A percentile compares a stretch with the other conserved stretches of the same genome.
These are phyloP conservation scores for Beris chalybata DNA, from an alignment of 2,888 invertebrate genomes.

Conservation along the genomic window DNA sequence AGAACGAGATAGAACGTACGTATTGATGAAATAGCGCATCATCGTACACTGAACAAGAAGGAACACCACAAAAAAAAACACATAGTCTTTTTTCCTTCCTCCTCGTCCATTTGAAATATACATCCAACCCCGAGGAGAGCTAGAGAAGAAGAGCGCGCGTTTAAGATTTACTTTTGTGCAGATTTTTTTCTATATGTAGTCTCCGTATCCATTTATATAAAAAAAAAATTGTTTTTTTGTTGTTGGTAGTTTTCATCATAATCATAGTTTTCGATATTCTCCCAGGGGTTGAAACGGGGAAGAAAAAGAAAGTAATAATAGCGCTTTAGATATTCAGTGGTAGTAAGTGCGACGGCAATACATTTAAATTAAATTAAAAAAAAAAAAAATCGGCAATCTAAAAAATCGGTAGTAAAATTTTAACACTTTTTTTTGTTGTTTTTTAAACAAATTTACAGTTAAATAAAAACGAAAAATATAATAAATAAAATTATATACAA, in stretches of 20 bases:
- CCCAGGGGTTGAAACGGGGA: constrained; percentile 18
- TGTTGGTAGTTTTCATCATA: constrained; percentile 13
- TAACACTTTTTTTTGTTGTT: constrained; percentile 3
- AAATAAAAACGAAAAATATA: background rate
- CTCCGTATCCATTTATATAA: constrained; percentile 29
- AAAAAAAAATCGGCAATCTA: constrained; percentile 23
- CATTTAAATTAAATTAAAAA: constrained; percentile 25
- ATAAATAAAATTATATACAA: too few relatives aligned
- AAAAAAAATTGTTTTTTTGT: constrained; percentile 37
- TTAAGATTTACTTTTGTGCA: constrained; percentile 38
- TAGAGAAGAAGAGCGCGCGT: constrained; percentile 40
- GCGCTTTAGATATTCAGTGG: constrained; percentile 18
- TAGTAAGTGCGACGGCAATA: constrained; percentile 1
- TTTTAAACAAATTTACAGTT: background rate
- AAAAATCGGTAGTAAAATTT: constrained; percentile 9
- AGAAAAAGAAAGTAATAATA: constrained; percentile 25
- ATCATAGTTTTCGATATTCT: too few relatives aligned
- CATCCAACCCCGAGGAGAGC: constrained; percentile 35
- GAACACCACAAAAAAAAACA: constrained; percentile 29
- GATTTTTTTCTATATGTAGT: constrained; percentile 34
- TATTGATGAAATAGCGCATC: constrained; percentile 32
- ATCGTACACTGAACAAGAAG: constrained; percentile 15
- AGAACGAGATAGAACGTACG: constrained; percentile 36
- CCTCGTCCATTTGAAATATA: constrained; percentile 39
- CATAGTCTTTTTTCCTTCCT: constrained; percentile 34